Percentiles rank a stretch among this genome's conserved stretches.
phyloP scores from a whole-genome alignment of 2,888 invertebrate species.

The Capitulum mitella region DNA sequence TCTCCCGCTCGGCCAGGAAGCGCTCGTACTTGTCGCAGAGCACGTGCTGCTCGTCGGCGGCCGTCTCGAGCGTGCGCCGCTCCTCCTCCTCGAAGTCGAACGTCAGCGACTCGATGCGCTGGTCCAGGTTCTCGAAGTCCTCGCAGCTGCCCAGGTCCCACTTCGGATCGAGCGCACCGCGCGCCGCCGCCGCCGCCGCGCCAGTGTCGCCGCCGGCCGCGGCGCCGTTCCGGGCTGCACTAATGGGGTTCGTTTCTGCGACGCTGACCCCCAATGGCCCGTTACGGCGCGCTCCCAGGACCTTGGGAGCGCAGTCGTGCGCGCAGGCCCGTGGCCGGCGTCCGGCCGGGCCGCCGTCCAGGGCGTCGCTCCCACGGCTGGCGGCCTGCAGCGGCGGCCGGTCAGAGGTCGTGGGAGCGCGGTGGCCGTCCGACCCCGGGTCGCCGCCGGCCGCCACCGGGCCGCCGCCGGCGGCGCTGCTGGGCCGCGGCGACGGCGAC shows the following conservation, averaged over 20 bases:
- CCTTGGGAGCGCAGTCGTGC: background rate
- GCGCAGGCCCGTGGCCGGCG: background rate
- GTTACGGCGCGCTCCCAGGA: background rate
- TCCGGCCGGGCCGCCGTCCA: background rate
- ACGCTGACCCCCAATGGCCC: background rate
- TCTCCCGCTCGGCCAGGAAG: constrained; percentile 64
- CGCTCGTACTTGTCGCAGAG: constrained; percentile 45
- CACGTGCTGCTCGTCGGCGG: constrained; percentile 28
- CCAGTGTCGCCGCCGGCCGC: background rate
- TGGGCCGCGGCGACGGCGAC: background rate
- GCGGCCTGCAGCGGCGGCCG: too few relatives aligned
- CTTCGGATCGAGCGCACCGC: background rate
- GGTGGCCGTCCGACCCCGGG: background rate
- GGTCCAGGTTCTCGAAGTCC: constrained; percentile 68
- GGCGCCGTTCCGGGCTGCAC: background rate
- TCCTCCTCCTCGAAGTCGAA: constrained; percentile 44
- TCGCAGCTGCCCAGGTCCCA: constrained; percentile 48
- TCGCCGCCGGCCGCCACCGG: background rate
- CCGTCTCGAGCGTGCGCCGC: constrained; percentile 44
- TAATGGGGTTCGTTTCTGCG: background rate
- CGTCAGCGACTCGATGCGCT: constrained; percentile 44
- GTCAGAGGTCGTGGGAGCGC: background rate
- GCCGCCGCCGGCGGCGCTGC: background rate
- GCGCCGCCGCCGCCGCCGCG: background rate
- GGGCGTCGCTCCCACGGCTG: background rate